phyloP scores from a whole-genome alignment of 2,797 vertebrate species.

The Mycteria americana region DNA sequence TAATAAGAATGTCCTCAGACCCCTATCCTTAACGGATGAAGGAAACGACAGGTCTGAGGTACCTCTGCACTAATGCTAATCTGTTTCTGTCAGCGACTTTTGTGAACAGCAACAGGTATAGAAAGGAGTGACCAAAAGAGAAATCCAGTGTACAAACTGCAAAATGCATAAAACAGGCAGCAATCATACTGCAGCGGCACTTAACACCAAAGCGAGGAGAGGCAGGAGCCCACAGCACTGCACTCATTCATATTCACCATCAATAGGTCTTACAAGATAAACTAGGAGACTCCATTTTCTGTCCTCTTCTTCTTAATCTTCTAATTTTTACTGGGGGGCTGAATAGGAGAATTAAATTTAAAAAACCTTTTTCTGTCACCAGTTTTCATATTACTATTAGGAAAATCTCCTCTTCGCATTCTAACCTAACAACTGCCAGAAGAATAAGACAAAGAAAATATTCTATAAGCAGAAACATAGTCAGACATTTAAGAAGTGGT shows the following conservation, averaged over 20 bases:
- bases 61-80: background rate
- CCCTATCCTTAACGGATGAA: background rate
- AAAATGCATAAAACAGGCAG: background rate
- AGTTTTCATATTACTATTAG: background rate
- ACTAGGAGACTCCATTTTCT: background rate
- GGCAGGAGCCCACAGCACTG: background rate
- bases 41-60: background rate
- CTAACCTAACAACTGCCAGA: background rate
- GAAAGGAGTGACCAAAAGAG: background rate
- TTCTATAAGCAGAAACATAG: background rate
- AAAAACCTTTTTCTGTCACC: background rate
- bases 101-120: background rate
- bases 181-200: background rate
- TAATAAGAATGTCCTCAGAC: background rate
- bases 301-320: background rate
- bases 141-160: background rate
- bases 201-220: background rate
- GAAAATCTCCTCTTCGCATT: background rate
- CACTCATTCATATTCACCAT: background rate
- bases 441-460: background rate
- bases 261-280: background rate
- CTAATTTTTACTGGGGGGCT: background rate
- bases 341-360: background rate
- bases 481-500: background rate
- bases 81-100: background rate